Evolutionary conservation across 2,888 invertebrate genomes (phyloP), one percentile per base, ranked within the genome.

Genomic region (Adelphocoris suturalis): DNA sequence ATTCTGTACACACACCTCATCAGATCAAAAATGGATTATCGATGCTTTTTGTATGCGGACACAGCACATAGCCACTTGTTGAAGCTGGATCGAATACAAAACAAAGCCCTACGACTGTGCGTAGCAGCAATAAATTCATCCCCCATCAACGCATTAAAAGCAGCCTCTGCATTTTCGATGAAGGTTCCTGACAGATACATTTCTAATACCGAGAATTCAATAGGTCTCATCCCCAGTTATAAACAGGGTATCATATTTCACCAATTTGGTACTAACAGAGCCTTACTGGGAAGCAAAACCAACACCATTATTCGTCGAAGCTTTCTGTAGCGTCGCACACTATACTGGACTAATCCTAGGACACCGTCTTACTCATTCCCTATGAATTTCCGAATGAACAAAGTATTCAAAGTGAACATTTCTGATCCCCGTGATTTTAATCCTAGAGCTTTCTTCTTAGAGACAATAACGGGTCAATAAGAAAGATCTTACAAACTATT

Each of bases 21-120:
- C 28, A n/a, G 86, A 87, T 48, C 78, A 3, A 55, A 55, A 19
- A n/a, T 88, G 27, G 90, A 89, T 52, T 90, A 90, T 52, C 87
- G 68, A 12, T n/a, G 76, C n/a, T 55, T 68, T 0, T 19, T 90
- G 19, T 90, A 47, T 76, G 90, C 19, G 13, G 16, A 52, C 19
- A 78, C 19, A 2, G 27, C 86, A 16, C n/a, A 37, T n/a, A 76
- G 23, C 14, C 46, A 37, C n/a, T 55, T 89, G 55, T 16, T 12
- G 16, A 75, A 16, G 11, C 48, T 90, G 0, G 88, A 89, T 46
- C 28, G 16, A 14, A 37, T 48, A 0, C 90, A 90, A 14, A 75
- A 55, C 19, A n/a, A 47, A 47, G 86, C 86, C 19, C 4, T 90
- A 11, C n/a, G 90, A 13, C 11, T 52, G 3, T 75, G 86, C 55